Conservation (phyloP, 1,140 invertebrate genomes). For the Agrypnia vestita region DNA sequence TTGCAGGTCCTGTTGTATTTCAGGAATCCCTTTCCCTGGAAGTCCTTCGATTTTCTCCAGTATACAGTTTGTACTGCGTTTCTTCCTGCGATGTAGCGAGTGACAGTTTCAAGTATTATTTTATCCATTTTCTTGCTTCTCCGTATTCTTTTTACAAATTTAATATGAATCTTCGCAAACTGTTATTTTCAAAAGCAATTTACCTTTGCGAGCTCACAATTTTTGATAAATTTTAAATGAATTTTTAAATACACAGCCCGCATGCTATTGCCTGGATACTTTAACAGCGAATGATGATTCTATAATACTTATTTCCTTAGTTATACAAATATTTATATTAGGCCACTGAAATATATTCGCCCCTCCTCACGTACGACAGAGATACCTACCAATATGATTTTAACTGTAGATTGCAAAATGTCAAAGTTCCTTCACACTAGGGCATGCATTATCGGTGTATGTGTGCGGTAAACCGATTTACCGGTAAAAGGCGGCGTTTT, state of each 20-base stretch:
- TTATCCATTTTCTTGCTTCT: slow-evolving; percentile 66
- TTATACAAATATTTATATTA: slow-evolving; percentile 18
- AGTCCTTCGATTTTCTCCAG: slow-evolving; percentile 74
- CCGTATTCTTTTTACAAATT: neutral
- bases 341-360: neutral
- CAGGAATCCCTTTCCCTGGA: slow-evolving; percentile 72
- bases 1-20: slow-evolving; percentile 78
- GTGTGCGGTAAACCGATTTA: too few relatives aligned
- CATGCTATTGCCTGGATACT: too few relatives aligned
- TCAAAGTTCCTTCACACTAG: neutral
- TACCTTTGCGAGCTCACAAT: neutral
- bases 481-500: too few relatives aligned
- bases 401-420: slow-evolving; percentile 13
- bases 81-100: slow-evolving; percentile 79
- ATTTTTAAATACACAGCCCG: too few relatives aligned
- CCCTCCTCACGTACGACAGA: neutral
- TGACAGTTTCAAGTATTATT: slow-evolving; percentile 75
- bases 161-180: too few relatives aligned
- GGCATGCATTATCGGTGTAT: too few relatives aligned
- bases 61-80: slow-evolving; percentile 82
- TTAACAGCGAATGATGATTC: neutral
- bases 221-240: too few relatives aligned
- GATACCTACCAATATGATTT: neutral
- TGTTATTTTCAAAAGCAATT: neutral
- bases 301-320: neutral